Evolutionary conservation across 2,888 invertebrate genomes (phyloP).

Genomic region (Ommatoiulus sabulosus): DNA sequence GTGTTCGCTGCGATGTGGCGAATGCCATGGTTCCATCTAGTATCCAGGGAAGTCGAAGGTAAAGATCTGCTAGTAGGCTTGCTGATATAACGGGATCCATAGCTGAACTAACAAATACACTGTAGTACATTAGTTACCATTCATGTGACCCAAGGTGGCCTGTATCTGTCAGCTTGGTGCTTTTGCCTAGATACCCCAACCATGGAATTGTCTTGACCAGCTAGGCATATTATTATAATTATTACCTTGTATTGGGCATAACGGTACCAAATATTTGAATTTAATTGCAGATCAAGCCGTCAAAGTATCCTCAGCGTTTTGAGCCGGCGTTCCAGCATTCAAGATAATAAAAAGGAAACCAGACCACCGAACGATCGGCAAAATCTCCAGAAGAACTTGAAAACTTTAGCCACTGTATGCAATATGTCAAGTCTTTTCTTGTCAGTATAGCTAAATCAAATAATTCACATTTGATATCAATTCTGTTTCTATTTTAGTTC

Average conservation of each 20-base stretch:
- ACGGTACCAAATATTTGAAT: too few species aligned
- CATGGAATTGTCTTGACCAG: background rate
- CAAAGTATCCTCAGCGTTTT: background rate
- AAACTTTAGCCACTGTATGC: background rate
- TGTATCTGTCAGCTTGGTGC: too few species aligned
- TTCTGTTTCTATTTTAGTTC: background rate
- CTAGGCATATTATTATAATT: background rate
- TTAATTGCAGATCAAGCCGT: background rate
- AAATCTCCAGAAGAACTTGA: background rate
- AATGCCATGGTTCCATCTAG: background rate
- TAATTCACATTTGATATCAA: background rate
- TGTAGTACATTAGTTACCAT: too few species aligned
- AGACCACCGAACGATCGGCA: slow-evolving; percentile 6
- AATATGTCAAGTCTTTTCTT: background rate
- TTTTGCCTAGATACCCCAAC: too few species aligned
- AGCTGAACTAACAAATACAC: too few species aligned
- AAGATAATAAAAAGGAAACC: slow-evolving; percentile 42
- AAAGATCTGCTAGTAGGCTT: too few species aligned
- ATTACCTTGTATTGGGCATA: too few species aligned
- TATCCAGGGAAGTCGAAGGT: background rate
- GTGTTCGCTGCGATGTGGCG: slow-evolving; percentile 13
- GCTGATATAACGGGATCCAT: too few species aligned
- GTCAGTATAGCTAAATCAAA: background rate
- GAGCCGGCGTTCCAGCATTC: slow-evolving; percentile 20
- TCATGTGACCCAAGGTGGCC: too few species aligned